Evolutionary conservation across 2,888 invertebrate genomes (phyloP).

Genomic region (Nematopogon swammerdamellus): DNA sequence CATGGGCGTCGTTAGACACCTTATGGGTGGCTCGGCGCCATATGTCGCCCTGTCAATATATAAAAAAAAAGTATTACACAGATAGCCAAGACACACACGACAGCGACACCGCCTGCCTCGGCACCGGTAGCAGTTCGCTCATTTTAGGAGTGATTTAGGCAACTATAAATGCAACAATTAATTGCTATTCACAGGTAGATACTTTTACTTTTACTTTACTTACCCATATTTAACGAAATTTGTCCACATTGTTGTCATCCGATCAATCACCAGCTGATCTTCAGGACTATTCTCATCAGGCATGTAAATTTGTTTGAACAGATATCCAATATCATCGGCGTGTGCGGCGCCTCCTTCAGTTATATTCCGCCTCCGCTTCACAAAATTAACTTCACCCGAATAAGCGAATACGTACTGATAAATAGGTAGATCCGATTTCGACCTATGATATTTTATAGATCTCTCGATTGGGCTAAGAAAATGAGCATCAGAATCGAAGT

Average conservation of each 20-base stretch:
- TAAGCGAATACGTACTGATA: slow-evolving; percentile 7
- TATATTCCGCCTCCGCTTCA: slow-evolving; percentile 2
- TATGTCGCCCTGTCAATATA: no score
- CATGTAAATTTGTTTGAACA: slow-evolving; percentile 7
- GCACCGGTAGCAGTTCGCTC: no score
- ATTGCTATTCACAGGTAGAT: no score
- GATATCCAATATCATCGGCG: slow-evolving; percentile 15
- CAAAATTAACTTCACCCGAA: slow-evolving; percentile 6
- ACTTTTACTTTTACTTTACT: no score
- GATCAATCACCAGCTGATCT: slow-evolving; percentile 10
- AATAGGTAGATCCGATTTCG: slow-evolving; percentile 1
- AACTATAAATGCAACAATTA: no score
- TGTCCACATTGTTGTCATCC: slow-evolving; percentile 13
- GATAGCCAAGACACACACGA: no score
- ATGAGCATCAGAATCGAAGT: slow-evolving; percentile 20
- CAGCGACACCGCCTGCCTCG: no score
- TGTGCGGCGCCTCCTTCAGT: slow-evolving; percentile 6
- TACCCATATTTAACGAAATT: slow-evolving; percentile 30
- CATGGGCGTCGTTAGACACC: no score
- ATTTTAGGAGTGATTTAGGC: no score
- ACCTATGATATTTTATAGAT: slow-evolving; percentile 14
- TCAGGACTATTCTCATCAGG: background rate
- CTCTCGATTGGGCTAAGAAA: slow-evolving; percentile 20
- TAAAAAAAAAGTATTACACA: no score
- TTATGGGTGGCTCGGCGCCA: no score